Base-by-base conservation (phyloP, 1,140 invertebrate genomes). In the Drosophila saltans region DNA sequence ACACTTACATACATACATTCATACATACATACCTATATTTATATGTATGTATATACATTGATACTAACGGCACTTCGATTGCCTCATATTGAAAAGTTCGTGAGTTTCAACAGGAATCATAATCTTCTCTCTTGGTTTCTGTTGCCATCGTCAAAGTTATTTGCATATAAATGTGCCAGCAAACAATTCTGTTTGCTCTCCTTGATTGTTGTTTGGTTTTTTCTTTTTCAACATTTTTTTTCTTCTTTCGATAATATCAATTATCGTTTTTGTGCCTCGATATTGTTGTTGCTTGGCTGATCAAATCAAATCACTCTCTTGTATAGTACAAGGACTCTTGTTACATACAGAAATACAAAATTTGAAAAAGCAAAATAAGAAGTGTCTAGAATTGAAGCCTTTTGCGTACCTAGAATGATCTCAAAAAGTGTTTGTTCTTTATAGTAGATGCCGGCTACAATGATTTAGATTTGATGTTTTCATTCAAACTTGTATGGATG, bases 161-260 rank as follows among this genome's bases (percentile, higher is more conserved):
- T 52, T 52, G 45, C 45, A 52, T 52, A 52, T 52, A 52, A 52
- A 52, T 52, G 45, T 52, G 45, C 24, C 24, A 8, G 21, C 45
- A 26, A 52, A 52, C 45, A 52, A 52, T 52, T 52, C 4, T 52
- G 45, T 52, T 24, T 26, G 21, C 45, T 52, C 26, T 8, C 9
- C 45, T 52, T 52, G 45, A 52, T 52, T 52, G 45, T 52, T 52
- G 45, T 52, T 52, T 52, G 21, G 1, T 8, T 26, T 52, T 48
- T 52, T 24, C 2, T 52, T 52, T 52, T 43, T 5, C 41, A n/a
- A 43, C n/a, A n/a, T 43, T 43, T 36, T 36, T 7, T 43, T 43
- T n/a, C 45, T 26, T 26, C 45, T 26, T 26, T 52, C 45, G 45
- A 52, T 52, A 52, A 52, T 52, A 52, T 26, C 45, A 52, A 52